Evolutionary conservation across 2,113 vertebrate genomes (phyloP).

Genomic region (Cebus imitator): DNA sequence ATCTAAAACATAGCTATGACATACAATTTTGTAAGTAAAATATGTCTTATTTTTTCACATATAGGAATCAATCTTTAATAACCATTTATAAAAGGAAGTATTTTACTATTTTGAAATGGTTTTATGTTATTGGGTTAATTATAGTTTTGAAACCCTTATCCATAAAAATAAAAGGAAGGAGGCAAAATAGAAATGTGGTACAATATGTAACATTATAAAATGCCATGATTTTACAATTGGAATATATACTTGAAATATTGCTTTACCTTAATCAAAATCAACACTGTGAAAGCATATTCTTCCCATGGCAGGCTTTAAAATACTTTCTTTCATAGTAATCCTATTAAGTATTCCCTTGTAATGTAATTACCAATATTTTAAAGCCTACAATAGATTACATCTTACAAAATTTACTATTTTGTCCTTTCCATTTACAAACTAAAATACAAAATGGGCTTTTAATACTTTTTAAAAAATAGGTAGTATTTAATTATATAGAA

Average conservation of each 20-base stretch:
- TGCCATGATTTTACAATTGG: neutral
- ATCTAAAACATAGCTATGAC: neutral
- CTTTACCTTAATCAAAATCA: conserved; percentile 23
- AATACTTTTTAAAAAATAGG: neutral
- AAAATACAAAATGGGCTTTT: neutral
- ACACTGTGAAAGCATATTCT: neutral
- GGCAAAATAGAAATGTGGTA: neutral
- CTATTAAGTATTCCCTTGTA: neutral
- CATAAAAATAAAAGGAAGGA: neutral
- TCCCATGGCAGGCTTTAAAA: neutral
- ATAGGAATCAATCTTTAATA: neutral
- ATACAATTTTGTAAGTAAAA: neutral
- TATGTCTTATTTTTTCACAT: neutral
- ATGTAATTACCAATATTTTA: neutral
- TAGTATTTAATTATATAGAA: neutral
- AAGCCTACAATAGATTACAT: neutral
- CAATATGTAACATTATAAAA: neutral
- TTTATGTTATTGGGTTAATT: neutral
- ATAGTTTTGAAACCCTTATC: neutral
- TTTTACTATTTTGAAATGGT: neutral
- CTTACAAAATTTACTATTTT: neutral
- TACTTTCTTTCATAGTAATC: neutral
- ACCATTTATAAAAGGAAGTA: neutral
- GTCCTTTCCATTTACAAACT: neutral
- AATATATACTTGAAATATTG: conserved; percentile 2